Evolutionary conservation across 2,113 vertebrate species (phyloP), one percentile per base, ranked within the genome.

Genomic region (Sturnus vulgaris): DNA sequence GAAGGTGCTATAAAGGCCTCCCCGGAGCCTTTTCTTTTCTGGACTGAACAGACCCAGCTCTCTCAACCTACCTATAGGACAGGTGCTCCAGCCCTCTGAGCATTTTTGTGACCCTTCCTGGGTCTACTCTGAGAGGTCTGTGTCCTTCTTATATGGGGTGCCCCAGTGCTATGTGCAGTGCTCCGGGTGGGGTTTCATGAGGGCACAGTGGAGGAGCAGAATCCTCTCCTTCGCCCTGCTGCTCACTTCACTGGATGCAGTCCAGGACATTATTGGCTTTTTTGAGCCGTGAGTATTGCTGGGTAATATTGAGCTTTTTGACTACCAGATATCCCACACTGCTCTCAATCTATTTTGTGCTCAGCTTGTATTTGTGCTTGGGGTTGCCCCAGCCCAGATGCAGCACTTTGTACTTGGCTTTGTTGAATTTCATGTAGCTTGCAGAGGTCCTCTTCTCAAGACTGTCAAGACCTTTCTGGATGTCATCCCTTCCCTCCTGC

Each of bases 1-100:
- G 12, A 31, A 64, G 39, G 39, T 69, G 10, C 39, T 39, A 0
- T 53, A 28, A 28, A 72, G 9, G 11, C 37, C 35, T 56, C 25
- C 9, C 31, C 0, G 0, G 21, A 56, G 30, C 31, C n/a, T 56
- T 80, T 8, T 64, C 3, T 79, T 40, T 14, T 56, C 49, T 30
- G 15, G 49, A 11, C 9, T 35, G 13, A 88, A 17, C 5, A 49
- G 63, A 20, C 25, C 20, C 30, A 49, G 7, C 17, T 71, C 9
- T 63, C 28, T 63, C 15, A 70, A 4, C 24, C 21, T 55, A 5
- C 14, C 14, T 56, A 18, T 15, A 30, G 56, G 13, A 42, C 0
- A 0, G 40, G 13, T 40, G 6, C 15, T 53, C 16, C 7, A 61
- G n/a, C 11, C 22, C 22, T 50, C 50, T 50, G 27, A 57, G 14